These are phyloP conservation scores for Phaenicophaeus curvirostris DNA, from an alignment of 2,797 vertebrate genomes.

Conservation along the genomic window DNA sequence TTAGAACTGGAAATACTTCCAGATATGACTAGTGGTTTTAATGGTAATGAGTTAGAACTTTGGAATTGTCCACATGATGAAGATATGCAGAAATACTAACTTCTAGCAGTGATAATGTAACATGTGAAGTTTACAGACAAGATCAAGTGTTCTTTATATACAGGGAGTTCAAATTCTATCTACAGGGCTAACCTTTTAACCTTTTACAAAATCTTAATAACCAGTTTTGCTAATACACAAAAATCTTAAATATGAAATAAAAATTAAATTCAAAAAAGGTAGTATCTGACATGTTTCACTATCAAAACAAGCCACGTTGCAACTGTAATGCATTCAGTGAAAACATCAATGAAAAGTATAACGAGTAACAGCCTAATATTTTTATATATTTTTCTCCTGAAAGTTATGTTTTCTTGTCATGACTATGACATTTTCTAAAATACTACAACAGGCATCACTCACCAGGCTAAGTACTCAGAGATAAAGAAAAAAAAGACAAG, in stretches of 20 bases:
- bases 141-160: not conserved
- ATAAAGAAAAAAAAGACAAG: not conserved
- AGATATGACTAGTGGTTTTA: not conserved
- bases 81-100: not conserved
- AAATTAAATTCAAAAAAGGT: too few species aligned
- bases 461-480: not conserved
- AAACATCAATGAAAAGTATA: not conserved
- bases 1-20: not conserved
- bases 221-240: too few species aligned
- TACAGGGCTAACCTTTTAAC: not conserved
- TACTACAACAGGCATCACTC: not conserved
- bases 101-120: not conserved
- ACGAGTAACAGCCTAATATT: not conserved
- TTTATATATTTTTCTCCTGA: not conserved
- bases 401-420: not conserved
- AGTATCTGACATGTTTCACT: too few species aligned
- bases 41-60: not conserved
- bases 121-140: rapidly evolving
- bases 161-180: not conserved
- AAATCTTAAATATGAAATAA: too few species aligned
- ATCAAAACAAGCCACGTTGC: too few species aligned
- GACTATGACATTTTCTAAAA: not conserved
- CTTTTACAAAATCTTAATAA: not conserved
- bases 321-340: not conserved
- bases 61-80: not conserved